Base-by-base conservation (phyloP, 2,888 invertebrate genomes). In the Noctua fimbriata region DNA sequence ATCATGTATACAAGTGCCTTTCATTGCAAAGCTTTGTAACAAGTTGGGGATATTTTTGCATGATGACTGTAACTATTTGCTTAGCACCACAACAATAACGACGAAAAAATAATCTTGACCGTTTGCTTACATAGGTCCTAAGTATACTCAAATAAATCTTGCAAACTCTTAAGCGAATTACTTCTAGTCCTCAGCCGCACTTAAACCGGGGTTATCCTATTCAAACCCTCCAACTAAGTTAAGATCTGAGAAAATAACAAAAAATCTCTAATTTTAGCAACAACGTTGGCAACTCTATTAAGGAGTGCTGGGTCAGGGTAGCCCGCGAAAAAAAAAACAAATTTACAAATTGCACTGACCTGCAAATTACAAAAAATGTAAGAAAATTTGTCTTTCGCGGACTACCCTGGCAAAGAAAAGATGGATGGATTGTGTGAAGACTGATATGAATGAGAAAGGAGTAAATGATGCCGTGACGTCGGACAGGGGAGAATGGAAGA, bases 201-300 rank as follows among this genome's bases (percentile, higher is more conserved):
- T 80, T 32, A 47, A 66, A 80, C 21, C 12, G n/a, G 32, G 44
- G 36, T 32, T 67, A 60, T 71, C 69, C 52, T 21, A 66, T 52
- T 70, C 36, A 60, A 76, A 63, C n/a, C 16, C 36, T 60, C 2
- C 28, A n/a, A 73, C 21, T 6, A 52, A 58, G 41, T 72, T 72
- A 28, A 65, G 14, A 71, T 32, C 16, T 18, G 49, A 69, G 44
- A 24, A 60, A 69, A 52, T 47, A 60, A 36, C 0, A 21, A 70
- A 21, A n/a, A n/a, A 12, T 7, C 0, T 24, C 3, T 36, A 18
- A 16, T 49, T 63, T 36, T 6, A 24, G 24, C 41, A 65, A 52
- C 28, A 69, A 69, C 3, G 36, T n/a, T n/a, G n/a, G n/a, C n/a
- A n/a, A n/a, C n/a, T n/a, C n/a, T n/a, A n/a, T n/a, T n/a, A n/a